These are phyloP conservation scores for Periphyllus acericola DNA, from an alignment of 2,888 invertebrate genomes.

Conservation along the genomic window DNA sequence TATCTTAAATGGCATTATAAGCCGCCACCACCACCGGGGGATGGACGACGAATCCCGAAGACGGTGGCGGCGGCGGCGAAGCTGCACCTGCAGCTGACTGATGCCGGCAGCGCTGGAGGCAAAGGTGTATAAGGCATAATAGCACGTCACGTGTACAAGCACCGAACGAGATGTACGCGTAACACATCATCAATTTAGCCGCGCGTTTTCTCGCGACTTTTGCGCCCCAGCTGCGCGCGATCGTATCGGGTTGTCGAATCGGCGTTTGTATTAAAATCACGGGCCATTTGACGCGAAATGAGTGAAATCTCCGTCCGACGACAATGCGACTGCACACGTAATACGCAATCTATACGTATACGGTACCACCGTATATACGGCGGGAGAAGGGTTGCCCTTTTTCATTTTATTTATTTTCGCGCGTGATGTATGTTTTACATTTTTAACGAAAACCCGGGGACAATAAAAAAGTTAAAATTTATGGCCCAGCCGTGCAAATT, in stretches of 20 bases:
- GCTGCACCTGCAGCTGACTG: slow-evolving; percentile 21
- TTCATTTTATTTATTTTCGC: slow-evolving; percentile 38
- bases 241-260: slow-evolving; percentile 38
- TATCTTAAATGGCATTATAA: slow-evolving; percentile 36
- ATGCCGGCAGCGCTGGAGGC: too few relatives aligned
- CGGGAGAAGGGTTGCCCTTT: slow-evolving; percentile 38
- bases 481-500: slow-evolving; percentile 55
- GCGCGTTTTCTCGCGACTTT: neutral
- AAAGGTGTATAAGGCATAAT: too few relatives aligned
- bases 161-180: too few relatives aligned
- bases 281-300: slow-evolving; percentile 46
- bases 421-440: slow-evolving; percentile 62
- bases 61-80: neutral
- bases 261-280: slow-evolving; percentile 38
- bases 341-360: neutral
- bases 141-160: too few relatives aligned
- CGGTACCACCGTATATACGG: neutral
- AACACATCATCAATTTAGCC: too few relatives aligned
- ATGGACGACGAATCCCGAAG: neutral
- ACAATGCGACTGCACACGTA: neutral
- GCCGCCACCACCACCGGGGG: neutral
- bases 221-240: neutral
- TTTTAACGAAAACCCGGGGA: slow-evolving; percentile 60
- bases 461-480: slow-evolving; percentile 58
- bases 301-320: neutral